Conservation (phyloP, 2,797 vertebrate species). For the Tenualosa ilisha region DNA sequence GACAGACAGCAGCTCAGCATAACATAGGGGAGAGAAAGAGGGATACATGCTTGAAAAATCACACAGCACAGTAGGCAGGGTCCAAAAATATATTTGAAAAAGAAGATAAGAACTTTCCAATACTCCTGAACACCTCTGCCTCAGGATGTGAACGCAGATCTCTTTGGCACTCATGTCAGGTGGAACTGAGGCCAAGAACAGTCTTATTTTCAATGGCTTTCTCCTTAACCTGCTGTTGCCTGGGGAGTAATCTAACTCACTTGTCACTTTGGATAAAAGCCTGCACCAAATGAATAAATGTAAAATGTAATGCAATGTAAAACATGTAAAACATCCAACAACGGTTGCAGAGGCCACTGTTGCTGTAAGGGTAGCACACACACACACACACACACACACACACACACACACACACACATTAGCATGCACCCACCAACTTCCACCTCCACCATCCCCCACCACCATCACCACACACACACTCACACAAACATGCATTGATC, state of each 20-base stretch:
- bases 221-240: background rate
- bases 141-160: background rate
- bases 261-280: slow-evolving; percentile 12
- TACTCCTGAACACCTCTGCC: background rate
- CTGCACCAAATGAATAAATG: background rate
- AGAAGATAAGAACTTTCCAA: background rate
- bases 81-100: background rate
- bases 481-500: background rate
- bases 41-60: background rate
- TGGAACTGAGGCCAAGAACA: background rate
- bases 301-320: background rate
- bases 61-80: background rate
- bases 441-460: too few species aligned
- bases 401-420: too few species aligned
- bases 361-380: background rate
- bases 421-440: too few species aligned
- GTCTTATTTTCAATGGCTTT: background rate
- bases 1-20: background rate
- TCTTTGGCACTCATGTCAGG: background rate
- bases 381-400: background rate
- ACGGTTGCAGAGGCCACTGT: background rate
- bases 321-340: too few species aligned
- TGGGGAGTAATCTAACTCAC: slow-evolving; percentile 1
- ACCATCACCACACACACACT: background rate
- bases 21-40: background rate